Conservation (phyloP, 2,888 invertebrate genomes). For the Venusia cambrica region DNA sequence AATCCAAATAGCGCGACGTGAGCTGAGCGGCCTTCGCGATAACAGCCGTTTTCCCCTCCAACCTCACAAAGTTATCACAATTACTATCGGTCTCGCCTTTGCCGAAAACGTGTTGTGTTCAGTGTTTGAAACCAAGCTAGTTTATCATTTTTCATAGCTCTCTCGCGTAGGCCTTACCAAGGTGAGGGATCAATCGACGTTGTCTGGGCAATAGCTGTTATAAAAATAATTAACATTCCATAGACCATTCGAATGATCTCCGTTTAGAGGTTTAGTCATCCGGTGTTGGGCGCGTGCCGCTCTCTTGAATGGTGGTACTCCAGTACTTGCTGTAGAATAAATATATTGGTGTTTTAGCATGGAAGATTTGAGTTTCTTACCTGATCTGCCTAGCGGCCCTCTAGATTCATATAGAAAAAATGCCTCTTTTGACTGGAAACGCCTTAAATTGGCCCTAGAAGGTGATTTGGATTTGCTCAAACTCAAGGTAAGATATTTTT, state of each 20-base stretch:
- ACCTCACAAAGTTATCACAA: slow-evolving; percentile 37
- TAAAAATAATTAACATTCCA: slow-evolving; percentile 37
- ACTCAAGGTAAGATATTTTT: slow-evolving; percentile 85
- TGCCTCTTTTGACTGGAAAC: slow-evolving; percentile 93
- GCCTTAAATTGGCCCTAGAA: slow-evolving; percentile 89
- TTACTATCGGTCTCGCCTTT: slow-evolving; percentile 36
- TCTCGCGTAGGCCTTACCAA: slow-evolving; percentile 38
- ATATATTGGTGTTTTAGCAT: slow-evolving; percentile 45
- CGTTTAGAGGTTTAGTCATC: slow-evolving; percentile 47
- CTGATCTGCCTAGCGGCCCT: slow-evolving; percentile 87
- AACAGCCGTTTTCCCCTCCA: slow-evolving; percentile 41
- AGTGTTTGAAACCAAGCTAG: too few species aligned
- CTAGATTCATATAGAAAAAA: slow-evolving; percentile 88
- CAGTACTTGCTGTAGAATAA: slow-evolving; percentile 3
- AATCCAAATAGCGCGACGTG: slow-evolving; percentile 42
- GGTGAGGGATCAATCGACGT: slow-evolving; percentile 43
- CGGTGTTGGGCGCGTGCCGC: slow-evolving; percentile 36
- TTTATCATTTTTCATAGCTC: too few species aligned
- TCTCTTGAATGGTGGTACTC: slow-evolving; percentile 17
- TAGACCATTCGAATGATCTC: slow-evolving; percentile 46
- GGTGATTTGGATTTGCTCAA: slow-evolving; percentile 86
- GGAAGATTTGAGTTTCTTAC: slow-evolving; percentile 83
- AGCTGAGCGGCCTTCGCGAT: slow-evolving; percentile 34
- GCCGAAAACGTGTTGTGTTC: slow-evolving; percentile 33
- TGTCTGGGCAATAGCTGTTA: slow-evolving; percentile 11